A percentile compares a stretch with the other conserved stretches of the same genome.
phyloP scores from a whole-genome alignment of 30 jellyfish, hydroid and myxozoan species.

The Catostylus mosaicus region DNA sequence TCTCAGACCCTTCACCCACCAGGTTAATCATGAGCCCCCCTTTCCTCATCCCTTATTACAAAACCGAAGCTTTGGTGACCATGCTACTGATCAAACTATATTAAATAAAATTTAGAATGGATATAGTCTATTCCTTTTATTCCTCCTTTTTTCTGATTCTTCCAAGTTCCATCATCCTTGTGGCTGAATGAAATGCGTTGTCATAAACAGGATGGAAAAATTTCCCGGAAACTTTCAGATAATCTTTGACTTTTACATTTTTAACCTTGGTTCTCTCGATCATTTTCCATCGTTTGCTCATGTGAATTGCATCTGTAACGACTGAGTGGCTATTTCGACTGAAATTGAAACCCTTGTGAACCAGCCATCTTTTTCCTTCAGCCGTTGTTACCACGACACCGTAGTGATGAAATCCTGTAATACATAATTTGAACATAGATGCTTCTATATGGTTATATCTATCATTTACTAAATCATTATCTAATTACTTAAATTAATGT shows the following conservation, averaged over 20 bases:
- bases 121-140: background rate
- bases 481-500: no score
- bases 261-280: constrained; percentile 9
- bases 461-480: no score
- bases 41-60: background rate
- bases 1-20: no score
- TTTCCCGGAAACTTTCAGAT: constrained; percentile 27
- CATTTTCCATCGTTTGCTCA: constrained; percentile 53
- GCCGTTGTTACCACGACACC: constrained; percentile 64
- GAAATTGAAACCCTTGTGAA: constrained; percentile 59
- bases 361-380: constrained; percentile 55
- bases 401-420: constrained; percentile 58
- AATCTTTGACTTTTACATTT: constrained; percentile 24
- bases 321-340: constrained; percentile 34
- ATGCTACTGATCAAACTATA: no score
- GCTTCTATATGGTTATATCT: no score
- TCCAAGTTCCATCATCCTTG: constrained; percentile 53
- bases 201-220: constrained; percentile 52
- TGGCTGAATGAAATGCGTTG: constrained; percentile 63
- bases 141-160: background rate
- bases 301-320: constrained; percentile 27
- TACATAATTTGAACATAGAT: background rate
- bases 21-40: background rate
- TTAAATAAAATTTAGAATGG: no score
- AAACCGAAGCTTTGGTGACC: no score